phyloP scores from a whole-genome alignment of 2,113 vertebrate genomes.

The Toxotes jaculatrix region DNA sequence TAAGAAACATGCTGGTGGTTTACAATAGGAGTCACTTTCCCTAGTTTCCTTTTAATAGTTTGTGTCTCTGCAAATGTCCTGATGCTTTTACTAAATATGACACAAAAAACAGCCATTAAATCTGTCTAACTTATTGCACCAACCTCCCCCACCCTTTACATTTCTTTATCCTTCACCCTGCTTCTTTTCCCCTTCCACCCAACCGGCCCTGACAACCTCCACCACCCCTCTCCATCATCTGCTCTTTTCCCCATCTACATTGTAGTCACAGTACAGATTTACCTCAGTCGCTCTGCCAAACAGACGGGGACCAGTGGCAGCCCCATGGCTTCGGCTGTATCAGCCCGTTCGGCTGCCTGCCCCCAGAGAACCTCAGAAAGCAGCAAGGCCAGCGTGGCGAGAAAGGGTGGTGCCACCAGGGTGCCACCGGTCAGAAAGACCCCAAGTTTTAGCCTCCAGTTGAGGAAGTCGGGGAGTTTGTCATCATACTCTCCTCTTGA shows the following conservation, averaged over 20 bases:
- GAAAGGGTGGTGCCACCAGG: conserved; percentile 70
- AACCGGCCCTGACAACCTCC: conserved; percentile 76
- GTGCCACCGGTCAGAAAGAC: conserved; percentile 71
- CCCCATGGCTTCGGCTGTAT: conserved; percentile 71
- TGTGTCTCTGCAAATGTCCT: conserved; percentile 36
- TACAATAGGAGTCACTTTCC: background rate
- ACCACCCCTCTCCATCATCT: conserved; percentile 64
- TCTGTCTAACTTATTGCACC: conserved; percentile 61
- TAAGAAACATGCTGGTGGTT: background rate
- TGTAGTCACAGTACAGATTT: conserved; percentile 86
- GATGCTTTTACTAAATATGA: conserved; percentile 23
- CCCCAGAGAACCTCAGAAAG: conserved; percentile 73
- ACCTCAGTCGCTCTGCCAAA: conserved; percentile 82
- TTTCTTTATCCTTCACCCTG: conserved; percentile 22
- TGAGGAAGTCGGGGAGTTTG: conserved; percentile 84
- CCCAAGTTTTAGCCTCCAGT: conserved; percentile 78
- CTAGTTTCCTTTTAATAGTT: conserved; percentile 32
- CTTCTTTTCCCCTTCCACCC: conserved; percentile 56
- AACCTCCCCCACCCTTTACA: conserved; percentile 41
- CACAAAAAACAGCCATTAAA: background rate
- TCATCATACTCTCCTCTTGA: conserved; percentile 79
- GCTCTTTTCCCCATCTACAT: conserved; percentile 66
- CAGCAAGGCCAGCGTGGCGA: conserved; percentile 62
- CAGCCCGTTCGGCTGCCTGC: conserved; percentile 64
- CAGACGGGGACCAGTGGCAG: conserved; percentile 74